These are phyloP conservation scores for Andinoacara biseriatus DNA, from an alignment of 2,113 vertebrate genomes.

Conservation along the genomic window DNA sequence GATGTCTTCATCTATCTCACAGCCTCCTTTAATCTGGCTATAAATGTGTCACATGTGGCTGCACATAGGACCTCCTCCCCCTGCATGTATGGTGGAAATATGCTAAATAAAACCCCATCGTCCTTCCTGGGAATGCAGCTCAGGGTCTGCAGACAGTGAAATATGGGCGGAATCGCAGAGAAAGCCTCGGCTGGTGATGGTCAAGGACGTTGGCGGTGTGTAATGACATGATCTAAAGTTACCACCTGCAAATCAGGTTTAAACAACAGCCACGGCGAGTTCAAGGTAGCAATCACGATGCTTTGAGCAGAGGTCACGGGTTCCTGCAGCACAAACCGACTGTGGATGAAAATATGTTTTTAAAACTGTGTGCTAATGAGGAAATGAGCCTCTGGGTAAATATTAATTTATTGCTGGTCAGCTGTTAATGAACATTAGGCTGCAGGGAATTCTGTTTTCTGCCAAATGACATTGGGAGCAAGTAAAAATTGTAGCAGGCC, in stretches of 20 bases:
- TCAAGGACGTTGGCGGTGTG: conserved; percentile 17
- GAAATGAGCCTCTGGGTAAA: conserved; percentile 57
- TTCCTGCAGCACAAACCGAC: conserved; percentile 15
- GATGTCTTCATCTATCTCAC: conserved; percentile 62
- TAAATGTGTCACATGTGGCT: conserved; percentile 57
- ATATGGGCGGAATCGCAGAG: not conserved
- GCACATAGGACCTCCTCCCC: conserved; percentile 21
- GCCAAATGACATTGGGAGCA: conserved; percentile 37
- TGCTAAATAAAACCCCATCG: conserved; percentile 54
- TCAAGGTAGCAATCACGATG: conserved; percentile 22
- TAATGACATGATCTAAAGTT: conserved; percentile 28
- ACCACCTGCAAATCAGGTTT: not conserved
- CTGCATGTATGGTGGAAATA: conserved; percentile 47
- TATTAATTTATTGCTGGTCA: conserved; percentile 67
- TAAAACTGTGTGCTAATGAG: conserved; percentile 49
- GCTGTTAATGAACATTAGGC: conserved; percentile 59
- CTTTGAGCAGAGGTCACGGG: conserved; percentile 14
- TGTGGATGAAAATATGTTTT: conserved; percentile 29
- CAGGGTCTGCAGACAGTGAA: conserved; percentile 19
- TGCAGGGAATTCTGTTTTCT: conserved; percentile 52
- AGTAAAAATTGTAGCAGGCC: not conserved
- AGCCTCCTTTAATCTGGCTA: not conserved
- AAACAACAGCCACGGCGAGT: conserved; percentile 3
- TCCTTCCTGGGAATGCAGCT: conserved; percentile 40
- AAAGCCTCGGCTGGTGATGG: conserved; percentile 16